Evolutionary conservation across 2,888 invertebrate genomes (phyloP).

Genomic region (Drosophila mulleri): DNA sequence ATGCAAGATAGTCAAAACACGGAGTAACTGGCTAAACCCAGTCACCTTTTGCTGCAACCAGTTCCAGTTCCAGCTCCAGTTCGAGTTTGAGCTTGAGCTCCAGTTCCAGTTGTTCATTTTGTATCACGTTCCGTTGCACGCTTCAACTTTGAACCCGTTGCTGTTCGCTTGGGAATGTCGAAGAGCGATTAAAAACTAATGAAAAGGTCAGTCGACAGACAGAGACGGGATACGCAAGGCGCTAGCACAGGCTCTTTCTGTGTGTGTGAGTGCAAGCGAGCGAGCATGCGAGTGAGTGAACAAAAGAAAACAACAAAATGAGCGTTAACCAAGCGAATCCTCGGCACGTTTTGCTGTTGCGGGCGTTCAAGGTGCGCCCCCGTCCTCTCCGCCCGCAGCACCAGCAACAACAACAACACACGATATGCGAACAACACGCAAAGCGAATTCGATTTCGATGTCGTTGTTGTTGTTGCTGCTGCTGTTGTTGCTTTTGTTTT

Average conservation of each 20-base stretch:
- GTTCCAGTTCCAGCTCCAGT: constrained; percentile 11
- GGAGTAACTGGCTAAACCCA: background rate
- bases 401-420: constrained; percentile 16
- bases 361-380: constrained; percentile 59
- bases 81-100: background rate
- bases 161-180: constrained; percentile 36
- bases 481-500: constrained; percentile 28
- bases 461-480: constrained; percentile 34
- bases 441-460: constrained; percentile 75
- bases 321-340: constrained; percentile 81
- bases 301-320: constrained; percentile 66
- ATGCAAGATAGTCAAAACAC: background rate
- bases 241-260: background rate
- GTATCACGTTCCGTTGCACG: constrained; percentile 47
- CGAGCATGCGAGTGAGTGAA: constrained; percentile 12
- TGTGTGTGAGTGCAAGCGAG: constrained; percentile 3
- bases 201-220: constrained; percentile 63
- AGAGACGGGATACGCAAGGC: constrained; percentile 24
- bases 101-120: constrained; percentile 7
- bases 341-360: constrained; percentile 74
- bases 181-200: constrained; percentile 73
- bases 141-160: constrained; percentile 69
- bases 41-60: constrained; percentile 5
- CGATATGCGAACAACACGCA: constrained; percentile 74
- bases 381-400: background rate